Base-by-base conservation (phyloP, 2,113 vertebrate genomes). In the Chrysochloris asiatica region DNA sequence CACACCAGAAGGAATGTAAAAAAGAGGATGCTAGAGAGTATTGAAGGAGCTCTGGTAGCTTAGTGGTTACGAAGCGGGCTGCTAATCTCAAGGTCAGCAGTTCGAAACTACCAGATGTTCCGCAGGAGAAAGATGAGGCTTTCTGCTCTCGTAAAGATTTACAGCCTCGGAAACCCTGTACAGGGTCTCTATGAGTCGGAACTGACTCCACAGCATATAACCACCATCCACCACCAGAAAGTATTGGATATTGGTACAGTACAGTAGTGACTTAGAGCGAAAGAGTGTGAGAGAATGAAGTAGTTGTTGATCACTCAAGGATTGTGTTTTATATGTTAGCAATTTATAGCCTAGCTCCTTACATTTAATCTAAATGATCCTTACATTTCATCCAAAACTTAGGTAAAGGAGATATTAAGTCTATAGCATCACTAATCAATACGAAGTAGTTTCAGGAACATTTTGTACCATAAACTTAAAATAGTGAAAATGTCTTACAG, bases 401-500 rank as follows among this genome's bases (percentile, higher is more conserved):
- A 81, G 43, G 47, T 43, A 38, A 86, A 83, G 1, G 24, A 2
- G 3, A 54, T 59, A 45, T 36, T 50, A 47, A 78, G 26, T 8
- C 71, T 79, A 48, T 72, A 43, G 65, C 50, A 38, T 47, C 54
- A 14, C 85, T 69, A 73, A 21, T 86, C 5, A 88, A 4, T 21
- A 38, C 30, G 33, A 24, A 88, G 3, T 67, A 30, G 50, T 86
- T 93, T 59, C 76, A 93, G 76, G 59, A 88, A 83, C 22, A 65
- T 92, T 85, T 87, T 89, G 9, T 83, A 86, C 5, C 13, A 1
- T 92, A 76, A 86, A 50, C 73, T 84, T 87, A 92, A 93, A 83
- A 56, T 63, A 81, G 94, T 93, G 86, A 87, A 92, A 93, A 48
- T 14, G 54, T 89, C n/a, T n/a, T n/a, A n/a, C 65, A 76, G 91